phyloP scores from a whole-genome alignment of 2,797 vertebrate genomes.

The Lacerta viridis region DNA sequence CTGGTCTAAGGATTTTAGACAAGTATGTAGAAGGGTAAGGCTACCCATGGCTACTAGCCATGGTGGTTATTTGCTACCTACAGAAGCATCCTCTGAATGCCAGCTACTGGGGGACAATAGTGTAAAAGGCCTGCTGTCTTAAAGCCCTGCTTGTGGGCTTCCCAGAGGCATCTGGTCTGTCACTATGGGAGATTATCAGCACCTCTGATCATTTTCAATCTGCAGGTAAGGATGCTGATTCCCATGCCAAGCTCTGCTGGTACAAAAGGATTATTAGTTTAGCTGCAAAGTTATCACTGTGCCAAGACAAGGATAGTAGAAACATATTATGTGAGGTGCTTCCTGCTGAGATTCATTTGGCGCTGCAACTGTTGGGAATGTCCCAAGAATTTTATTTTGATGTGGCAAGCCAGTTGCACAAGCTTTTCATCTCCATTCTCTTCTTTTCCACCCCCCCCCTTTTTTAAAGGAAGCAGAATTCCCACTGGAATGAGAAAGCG shows the following conservation, averaged over 20 bases:
- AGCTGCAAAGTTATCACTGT: neutral
- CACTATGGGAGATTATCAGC: neutral
- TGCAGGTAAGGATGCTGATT: neutral
- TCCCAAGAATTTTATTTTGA: slow-evolving; percentile 3
- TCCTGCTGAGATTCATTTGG: neutral
- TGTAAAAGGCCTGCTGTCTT: neutral
- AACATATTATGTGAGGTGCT: neutral
- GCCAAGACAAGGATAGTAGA: neutral
- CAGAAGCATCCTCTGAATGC: neutral
- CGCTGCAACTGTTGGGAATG: no score
- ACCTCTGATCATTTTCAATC: neutral
- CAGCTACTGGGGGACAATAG: neutral
- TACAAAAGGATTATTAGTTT: neutral
- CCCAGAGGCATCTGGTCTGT: neutral
- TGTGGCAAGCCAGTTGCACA: neutral
- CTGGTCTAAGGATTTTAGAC: no score
- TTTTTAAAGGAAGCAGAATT: neutral
- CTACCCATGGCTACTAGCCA: neutral
- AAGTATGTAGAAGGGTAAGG: no score
- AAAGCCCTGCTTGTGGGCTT: neutral
- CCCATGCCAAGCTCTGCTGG: neutral
- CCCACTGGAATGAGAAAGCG: neutral
- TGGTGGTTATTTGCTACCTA: neutral
- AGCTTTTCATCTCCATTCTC: neutral
- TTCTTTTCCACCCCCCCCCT: neutral